Conservation (phyloP, 2,888 invertebrate species). For the Eudasyphora cyanicolor region DNA sequence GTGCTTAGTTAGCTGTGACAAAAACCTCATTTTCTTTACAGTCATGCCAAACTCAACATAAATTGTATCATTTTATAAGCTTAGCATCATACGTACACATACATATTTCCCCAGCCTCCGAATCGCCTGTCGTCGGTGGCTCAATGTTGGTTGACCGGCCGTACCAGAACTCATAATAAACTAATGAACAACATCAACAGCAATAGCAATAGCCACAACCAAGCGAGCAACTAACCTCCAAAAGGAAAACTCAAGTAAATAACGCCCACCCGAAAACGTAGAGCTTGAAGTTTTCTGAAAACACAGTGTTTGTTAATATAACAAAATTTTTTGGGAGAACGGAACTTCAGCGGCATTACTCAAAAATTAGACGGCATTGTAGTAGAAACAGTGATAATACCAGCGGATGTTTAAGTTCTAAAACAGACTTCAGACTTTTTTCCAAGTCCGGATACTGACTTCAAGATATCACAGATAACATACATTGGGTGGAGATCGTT, state of each 20-base stretch:
- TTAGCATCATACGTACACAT: not conserved
- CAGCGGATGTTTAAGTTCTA: no score
- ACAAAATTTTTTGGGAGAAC: not conserved
- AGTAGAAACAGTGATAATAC: no score
- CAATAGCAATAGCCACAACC: no score
- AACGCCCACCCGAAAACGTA: not conserved
- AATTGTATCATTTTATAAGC: constrained; percentile 55
- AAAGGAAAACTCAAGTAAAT: not conserved
- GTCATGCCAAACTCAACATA: constrained; percentile 48
- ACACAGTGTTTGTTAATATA: not conserved
- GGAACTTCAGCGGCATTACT: not conserved
- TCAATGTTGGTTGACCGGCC: not conserved
- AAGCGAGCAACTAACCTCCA: not conserved
- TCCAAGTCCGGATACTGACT: no score
- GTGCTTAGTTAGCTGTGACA: constrained; percentile 40
- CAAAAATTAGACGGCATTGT: no score
- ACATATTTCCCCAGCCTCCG: not conserved
- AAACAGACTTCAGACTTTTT: no score
- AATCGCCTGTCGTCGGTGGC: not conserved
- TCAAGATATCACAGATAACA: no score
- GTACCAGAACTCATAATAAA: no score
- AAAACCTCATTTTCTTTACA: constrained; percentile 52
- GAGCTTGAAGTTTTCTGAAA: not conserved
- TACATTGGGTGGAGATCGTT: no score
- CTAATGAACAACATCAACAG: no score